Percentiles rank a stretch among this genome's conserved stretches.
These are phyloP conservation scores for Alloscopus bannaensis DNA, from an alignment of 2,888 invertebrate genomes.

Conservation along the genomic window DNA sequence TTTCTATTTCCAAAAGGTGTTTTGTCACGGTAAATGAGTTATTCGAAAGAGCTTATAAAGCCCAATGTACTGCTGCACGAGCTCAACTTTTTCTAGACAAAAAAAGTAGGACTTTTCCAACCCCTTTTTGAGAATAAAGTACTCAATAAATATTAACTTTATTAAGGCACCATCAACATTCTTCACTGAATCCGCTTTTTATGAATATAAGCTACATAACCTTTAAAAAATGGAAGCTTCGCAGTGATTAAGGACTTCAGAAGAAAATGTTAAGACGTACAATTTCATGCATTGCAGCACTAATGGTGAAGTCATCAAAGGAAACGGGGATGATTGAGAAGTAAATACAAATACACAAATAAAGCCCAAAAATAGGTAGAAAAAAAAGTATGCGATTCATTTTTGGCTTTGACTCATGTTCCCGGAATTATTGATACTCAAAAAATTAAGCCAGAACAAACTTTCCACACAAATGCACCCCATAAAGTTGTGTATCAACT, in stretches of 20 bases:
- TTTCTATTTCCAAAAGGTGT: too few species aligned
- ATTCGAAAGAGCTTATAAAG: too few species aligned
- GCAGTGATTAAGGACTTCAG: not conserved
- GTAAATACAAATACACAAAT: not conserved
- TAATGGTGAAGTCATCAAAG: conserved; percentile 55
- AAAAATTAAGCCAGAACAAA: not conserved
- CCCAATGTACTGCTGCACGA: too few species aligned
- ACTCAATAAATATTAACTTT: conserved; percentile 57
- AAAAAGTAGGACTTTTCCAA: too few species aligned
- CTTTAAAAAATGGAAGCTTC: conserved; percentile 31
- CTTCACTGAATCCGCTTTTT: conserved; percentile 47
- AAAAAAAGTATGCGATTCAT: too few species aligned
- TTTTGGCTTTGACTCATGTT: too few species aligned
- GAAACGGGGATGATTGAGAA: conserved; percentile 6
- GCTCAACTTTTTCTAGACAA: too few species aligned
- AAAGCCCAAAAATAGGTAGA: too few species aligned
- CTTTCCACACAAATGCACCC: not conserved
- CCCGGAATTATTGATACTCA: not conserved
- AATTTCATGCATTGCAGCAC: conserved; percentile 44
- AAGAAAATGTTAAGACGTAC: conserved; percentile 41
- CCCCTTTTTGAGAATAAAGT: too few species aligned
- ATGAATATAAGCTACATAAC: conserved; percentile 45
- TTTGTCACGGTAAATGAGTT: too few species aligned
- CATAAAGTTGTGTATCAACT: conserved; percentile 12
- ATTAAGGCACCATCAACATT: conserved; percentile 46